These are phyloP conservation scores for Argyrosomus japonicus DNA, from an alignment of 2,113 vertebrate species.

Conservation along the genomic window DNA sequence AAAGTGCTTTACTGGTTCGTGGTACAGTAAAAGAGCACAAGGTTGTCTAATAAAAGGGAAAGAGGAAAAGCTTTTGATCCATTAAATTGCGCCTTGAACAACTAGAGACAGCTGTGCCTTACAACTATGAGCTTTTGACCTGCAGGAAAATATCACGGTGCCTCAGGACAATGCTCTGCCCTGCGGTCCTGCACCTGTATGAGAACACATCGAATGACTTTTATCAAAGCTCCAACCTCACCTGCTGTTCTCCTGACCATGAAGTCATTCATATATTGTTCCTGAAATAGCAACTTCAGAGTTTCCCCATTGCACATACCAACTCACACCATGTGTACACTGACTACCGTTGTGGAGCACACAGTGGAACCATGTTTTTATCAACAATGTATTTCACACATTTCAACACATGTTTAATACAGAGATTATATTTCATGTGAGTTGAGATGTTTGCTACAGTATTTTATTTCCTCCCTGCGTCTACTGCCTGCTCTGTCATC, in stretches of 20 bases:
- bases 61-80: not conserved
- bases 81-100: not conserved
- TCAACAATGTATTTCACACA: not conserved
- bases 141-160: conserved; percentile 18
- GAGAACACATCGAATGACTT: conserved; percentile 11
- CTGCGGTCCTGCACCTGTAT: not conserved
- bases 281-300: not conserved
- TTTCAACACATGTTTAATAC: not conserved
- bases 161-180: conserved; percentile 22
- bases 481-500: not conserved
- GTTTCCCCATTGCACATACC: not conserved
- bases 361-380: not conserved
- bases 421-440: not conserved
- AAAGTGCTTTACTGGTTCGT: conserved; percentile 1
- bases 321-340: not conserved
- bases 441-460: not conserved
- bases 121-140: conserved; percentile 24
- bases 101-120: not conserved
- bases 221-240: conserved; percentile 11
- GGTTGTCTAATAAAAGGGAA: not conserved
- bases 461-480: not conserved
- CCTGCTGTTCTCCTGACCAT: conserved; percentile 9
- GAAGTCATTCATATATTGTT: not conserved
- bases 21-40: not conserved
- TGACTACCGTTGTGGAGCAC: not conserved